A percentile compares a stretch with the other conserved stretches of the same genome.
phyloP scores from a whole-genome alignment of 1,140 invertebrate genomes.

The Sitophilus oryzae region DNA sequence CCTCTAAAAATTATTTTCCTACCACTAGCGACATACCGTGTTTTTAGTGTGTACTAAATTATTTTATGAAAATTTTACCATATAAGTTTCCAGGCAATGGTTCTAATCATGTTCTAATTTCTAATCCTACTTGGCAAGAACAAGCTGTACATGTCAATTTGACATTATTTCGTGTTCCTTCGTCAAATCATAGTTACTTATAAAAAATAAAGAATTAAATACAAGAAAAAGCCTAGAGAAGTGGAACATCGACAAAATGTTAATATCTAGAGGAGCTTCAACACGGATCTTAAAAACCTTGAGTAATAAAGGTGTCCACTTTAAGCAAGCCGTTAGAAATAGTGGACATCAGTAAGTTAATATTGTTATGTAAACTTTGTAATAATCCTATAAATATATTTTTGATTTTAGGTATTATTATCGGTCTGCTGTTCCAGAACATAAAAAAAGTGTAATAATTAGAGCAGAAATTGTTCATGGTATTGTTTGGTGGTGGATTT shows the following conservation, averaged over 20 bases:
- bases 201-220: too few relatives aligned
- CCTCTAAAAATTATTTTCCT: too few relatives aligned
- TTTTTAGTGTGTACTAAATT: too few relatives aligned
- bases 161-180: too few relatives aligned
- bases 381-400: not conserved
- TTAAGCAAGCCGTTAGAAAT: constrained; percentile 19
- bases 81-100: too few relatives aligned
- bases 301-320: not conserved
- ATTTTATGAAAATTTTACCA: too few relatives aligned
- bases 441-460: constrained; percentile 46
- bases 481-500: constrained; percentile 76
- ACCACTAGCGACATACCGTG: too few relatives aligned
- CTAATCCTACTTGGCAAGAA: too few relatives aligned
- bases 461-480: constrained; percentile 54
- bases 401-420: constrained; percentile 48
- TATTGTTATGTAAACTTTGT: constrained; percentile 1
- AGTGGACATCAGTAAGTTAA: constrained; percentile 16
- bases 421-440: constrained; percentile 47
- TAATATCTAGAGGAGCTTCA: constrained; percentile 23
- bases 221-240: not conserved
- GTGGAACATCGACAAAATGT: constrained; percentile 16
- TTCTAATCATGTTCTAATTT: too few relatives aligned
- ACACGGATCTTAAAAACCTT: constrained; percentile 17
- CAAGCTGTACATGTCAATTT: too few relatives aligned
- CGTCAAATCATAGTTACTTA: too few relatives aligned